phyloP scores from a whole-genome alignment of 2,888 invertebrate genomes.

The Hipparchia sbordonii region DNA sequence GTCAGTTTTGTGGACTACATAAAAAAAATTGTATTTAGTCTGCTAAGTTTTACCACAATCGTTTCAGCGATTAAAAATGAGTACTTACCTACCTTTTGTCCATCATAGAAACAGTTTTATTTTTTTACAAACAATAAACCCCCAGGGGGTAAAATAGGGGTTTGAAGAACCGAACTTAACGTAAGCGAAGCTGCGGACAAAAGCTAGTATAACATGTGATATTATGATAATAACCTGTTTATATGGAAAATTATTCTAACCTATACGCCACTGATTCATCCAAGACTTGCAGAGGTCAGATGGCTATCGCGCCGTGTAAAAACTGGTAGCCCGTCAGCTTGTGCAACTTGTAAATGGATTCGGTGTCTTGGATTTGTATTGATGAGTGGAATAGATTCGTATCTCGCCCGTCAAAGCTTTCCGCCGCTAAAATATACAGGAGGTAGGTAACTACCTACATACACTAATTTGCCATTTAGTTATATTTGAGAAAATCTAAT shows the following conservation, averaged over 20 bases:
- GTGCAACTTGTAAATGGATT: constrained; percentile 9
- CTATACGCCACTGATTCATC: constrained; percentile 11
- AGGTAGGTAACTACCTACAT: too few species aligned
- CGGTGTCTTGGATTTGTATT: constrained; percentile 14
- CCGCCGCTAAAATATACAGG: neutral
- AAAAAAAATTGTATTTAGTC: too few species aligned
- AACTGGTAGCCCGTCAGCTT: constrained; percentile 12
- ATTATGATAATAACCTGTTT: constrained; percentile 2
- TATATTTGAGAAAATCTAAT: neutral
- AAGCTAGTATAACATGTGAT: neutral
- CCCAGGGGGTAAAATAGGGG: too few species aligned
- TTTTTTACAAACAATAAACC: too few species aligned
- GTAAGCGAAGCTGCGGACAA: too few species aligned
- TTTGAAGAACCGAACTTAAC: too few species aligned
- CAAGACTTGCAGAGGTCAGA: constrained; percentile 16
- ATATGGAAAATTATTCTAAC: constrained; percentile 14
- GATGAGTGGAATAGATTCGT: constrained; percentile 7
- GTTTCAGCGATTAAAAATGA: too few species aligned
- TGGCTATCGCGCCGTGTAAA: constrained; percentile 13
- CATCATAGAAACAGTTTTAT: too few species aligned
- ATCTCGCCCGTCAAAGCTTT: constrained; percentile 2
- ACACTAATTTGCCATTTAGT: neutral
- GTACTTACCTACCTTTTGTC: too few species aligned
- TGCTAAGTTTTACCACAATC: too few species aligned
- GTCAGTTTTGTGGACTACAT: too few species aligned